phyloP scores from a whole-genome alignment of 1,140 invertebrate species.

The Luehdorfia chinensis region DNA sequence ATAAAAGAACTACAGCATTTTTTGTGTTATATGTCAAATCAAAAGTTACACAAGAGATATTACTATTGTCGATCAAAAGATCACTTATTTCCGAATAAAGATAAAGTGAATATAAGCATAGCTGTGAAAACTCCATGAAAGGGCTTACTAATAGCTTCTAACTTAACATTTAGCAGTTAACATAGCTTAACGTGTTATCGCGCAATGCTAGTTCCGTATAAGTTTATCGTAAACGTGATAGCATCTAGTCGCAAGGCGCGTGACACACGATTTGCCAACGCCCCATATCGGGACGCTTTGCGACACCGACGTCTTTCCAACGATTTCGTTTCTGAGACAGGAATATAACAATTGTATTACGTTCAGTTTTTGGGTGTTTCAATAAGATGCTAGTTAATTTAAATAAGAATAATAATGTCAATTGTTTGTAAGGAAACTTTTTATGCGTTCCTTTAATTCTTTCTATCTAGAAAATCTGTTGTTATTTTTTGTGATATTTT shows the following conservation, averaged over 20 bases:
- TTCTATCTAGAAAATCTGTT: constrained; percentile 16
- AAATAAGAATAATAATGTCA: neutral
- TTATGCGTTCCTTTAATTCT: neutral
- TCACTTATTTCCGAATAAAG: no score
- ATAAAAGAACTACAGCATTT: no score
- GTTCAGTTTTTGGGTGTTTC: constrained; percentile 9
- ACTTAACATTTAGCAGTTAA: no score
- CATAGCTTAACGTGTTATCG: neutral
- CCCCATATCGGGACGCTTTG: constrained; percentile 46
- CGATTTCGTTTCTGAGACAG: constrained; percentile 29
- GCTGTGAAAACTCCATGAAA: no score
- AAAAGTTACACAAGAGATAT: no score
- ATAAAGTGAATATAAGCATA: no score
- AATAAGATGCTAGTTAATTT: constrained; percentile 15
- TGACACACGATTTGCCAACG: constrained; percentile 43
- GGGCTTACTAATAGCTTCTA: no score
- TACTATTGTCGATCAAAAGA: no score
- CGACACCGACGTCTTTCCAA: constrained; percentile 32
- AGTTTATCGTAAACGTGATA: constrained; percentile 16
- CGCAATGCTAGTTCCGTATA: constrained; percentile 10
- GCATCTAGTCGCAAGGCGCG: constrained; percentile 22
- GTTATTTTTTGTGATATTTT: no score
- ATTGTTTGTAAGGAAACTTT: neutral
- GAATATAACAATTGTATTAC: constrained; percentile 23
- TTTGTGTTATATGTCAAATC: no score